Percentiles rank a stretch among this genome's conserved stretches.
These are phyloP conservation scores for Pseudorhiza aurosa DNA, from an alignment of 30 jellyfish, hydroid and myxozoan species.

Conservation along the genomic window DNA sequence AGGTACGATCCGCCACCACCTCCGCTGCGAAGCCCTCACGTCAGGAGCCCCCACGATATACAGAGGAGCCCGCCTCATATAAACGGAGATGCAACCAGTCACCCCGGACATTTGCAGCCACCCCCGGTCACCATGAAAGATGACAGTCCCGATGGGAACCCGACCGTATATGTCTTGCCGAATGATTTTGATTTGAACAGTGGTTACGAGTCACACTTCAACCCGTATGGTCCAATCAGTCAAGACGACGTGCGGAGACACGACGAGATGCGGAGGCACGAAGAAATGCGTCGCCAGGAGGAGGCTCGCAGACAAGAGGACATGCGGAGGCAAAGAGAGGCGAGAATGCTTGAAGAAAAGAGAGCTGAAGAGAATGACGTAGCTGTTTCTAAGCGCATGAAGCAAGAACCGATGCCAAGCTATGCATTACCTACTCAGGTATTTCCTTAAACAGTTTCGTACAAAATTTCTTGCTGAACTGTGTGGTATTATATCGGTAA, in stretches of 20 bases:
- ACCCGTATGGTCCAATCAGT: slow-evolving; percentile 62
- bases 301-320: slow-evolving; percentile 63
- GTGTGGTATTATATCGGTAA: too few relatives aligned
- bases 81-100: slow-evolving; percentile 56
- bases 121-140: slow-evolving; percentile 47
- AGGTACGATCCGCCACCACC: slow-evolving; percentile 80
- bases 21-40: slow-evolving; percentile 54
- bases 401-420: slow-evolving; percentile 64
- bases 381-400: slow-evolving; percentile 27
- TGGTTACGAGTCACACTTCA: slow-evolving; percentile 84
- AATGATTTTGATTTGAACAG: slow-evolving; percentile 87
- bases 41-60: slow-evolving; percentile 63
- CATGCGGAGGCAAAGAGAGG: slow-evolving; percentile 60
- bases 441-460: background rate
- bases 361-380: slow-evolving; percentile 45
- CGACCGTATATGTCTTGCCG: slow-evolving; percentile 96
- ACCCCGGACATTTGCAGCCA: slow-evolving; percentile 37
- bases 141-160: slow-evolving; percentile 79
- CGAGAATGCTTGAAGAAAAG: slow-evolving; percentile 40
- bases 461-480: background rate
- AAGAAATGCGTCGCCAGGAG: slow-evolving; percentile 72
- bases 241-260: slow-evolving; percentile 72
- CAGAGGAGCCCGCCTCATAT: slow-evolving; percentile 82
- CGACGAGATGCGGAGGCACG: slow-evolving; percentile 72
- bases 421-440: slow-evolving; percentile 82